Base-by-base conservation (phyloP, 2,113 vertebrate species). In the Pangasianodon gigas region DNA sequence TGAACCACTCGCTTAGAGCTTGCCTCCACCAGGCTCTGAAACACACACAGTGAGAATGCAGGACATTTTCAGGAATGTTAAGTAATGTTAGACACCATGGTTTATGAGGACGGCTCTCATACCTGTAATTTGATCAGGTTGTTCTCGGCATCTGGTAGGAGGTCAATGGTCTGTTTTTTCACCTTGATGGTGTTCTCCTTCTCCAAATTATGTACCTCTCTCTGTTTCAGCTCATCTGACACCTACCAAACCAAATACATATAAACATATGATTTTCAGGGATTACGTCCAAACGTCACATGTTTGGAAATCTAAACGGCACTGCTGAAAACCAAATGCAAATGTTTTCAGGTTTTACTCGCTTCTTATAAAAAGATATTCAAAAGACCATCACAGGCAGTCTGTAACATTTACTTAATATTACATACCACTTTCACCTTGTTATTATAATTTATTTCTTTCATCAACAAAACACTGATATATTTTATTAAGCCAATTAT, bases 71-170 rank as follows among this genome's bases (percentile, higher is more conserved):
- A 60, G 24, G 9, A 88, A 19, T 41, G 4, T 26, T 29, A 13
- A 26, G 14, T 37, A 37, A 37, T 37, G 32, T 37, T 32, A 48
- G 6, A 51, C 5, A 44, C 26, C 24, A 10, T 65, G 51, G n/a
- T 67, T 16, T 80, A 46, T 58, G 10, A 65, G 26, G 71, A 19
- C 21, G 14, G 58, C 3, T 44, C 37, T 24, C 16, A 41, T 89
- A 98, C 97, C 97, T 98, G 97, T 77, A 98, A 95, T 91, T 97
- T 96, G 77, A 92, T 88, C 0, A 97, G 92, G 94, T 97, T 98
- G 93, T 95, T 93, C 32, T 97, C 96, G 21, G 96, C 96, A 0
- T 97, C 96, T 0, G 98, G 97, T 83, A 98, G 86, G 65, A 98
- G 94, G 60, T 97, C 95, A 21, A 98, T 94, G 0, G 97, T 96